Evolutionary conservation across 2,113 vertebrate genomes (phyloP).

Genomic region (Willisornis vidua): DNA sequence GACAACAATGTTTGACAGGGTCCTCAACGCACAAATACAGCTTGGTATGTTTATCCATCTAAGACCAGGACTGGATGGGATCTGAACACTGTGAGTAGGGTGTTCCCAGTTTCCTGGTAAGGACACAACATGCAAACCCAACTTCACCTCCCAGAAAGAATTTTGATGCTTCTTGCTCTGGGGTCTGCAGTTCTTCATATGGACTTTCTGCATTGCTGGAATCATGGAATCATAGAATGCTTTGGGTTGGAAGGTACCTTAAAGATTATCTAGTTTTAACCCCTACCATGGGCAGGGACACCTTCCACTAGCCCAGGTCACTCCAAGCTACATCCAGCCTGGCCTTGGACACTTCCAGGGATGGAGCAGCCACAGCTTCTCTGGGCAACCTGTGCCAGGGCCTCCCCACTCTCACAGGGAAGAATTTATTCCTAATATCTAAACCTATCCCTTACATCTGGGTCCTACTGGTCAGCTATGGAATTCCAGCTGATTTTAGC

Average conservation of each 20-base stretch:
- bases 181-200: fast-evolving
- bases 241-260: background rate
- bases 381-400: background rate
- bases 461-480: background rate
- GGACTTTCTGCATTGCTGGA: background rate
- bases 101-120: background rate
- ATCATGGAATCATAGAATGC: background rate
- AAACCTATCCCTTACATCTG: background rate
- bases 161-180: background rate
- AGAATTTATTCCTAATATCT: background rate
- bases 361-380: background rate
- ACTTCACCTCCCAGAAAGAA: background rate
- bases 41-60: background rate
- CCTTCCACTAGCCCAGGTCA: background rate
- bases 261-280: too few species aligned
- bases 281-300: background rate
- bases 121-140: background rate
- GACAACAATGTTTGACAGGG: background rate
- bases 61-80: background rate
- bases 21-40: background rate
- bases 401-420: background rate
- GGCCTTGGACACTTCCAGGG: background rate
- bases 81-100: background rate
- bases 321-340: background rate
- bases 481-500: background rate